phyloP scores from a whole-genome alignment of 1,140 invertebrate species.

The Protaetia brevitarsis region DNA sequence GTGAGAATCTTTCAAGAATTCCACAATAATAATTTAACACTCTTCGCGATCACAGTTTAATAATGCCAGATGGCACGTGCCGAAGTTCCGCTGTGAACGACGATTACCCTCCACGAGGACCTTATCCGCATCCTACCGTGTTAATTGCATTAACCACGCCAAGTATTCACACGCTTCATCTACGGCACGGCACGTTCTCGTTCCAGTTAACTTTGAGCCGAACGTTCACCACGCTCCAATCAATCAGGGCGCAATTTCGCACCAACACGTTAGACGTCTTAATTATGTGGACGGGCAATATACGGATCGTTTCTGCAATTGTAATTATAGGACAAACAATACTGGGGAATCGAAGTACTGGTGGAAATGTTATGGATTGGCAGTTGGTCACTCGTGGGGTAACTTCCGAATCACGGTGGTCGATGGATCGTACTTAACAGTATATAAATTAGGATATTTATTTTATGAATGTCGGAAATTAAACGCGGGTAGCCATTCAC shows the following conservation, averaged over 20 bases:
- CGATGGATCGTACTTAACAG: constrained; percentile 41
- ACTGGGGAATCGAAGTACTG: constrained; percentile 9
- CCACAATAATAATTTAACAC: background rate
- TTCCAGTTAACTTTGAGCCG: constrained; percentile 2
- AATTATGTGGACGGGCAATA: constrained; percentile 19
- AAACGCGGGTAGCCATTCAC: background rate
- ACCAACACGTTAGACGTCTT: constrained; percentile 20
- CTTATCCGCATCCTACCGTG: constrained; percentile 11
- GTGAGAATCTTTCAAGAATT: too few relatives aligned
- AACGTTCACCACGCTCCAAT: constrained; percentile 13
- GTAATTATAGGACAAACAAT: constrained; percentile 14
- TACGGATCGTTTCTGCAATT: background rate
- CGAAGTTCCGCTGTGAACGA: background rate
- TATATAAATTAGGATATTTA: constrained; percentile 46
- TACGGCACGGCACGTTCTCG: background rate
- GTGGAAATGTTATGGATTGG: background rate
- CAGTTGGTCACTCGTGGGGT: constrained; percentile 34
- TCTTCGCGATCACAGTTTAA: constrained; percentile 11
- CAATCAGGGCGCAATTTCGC: constrained; percentile 20
- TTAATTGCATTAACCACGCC: constrained; percentile 50
- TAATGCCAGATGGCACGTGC: background rate
- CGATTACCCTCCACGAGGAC: background rate
- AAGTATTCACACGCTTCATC: constrained; percentile 54
- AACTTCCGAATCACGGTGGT: constrained; percentile 35
- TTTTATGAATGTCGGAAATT: background rate